phyloP scores from a whole-genome alignment of 2,888 invertebrate genomes.

The Trichacis sp. region DNA sequence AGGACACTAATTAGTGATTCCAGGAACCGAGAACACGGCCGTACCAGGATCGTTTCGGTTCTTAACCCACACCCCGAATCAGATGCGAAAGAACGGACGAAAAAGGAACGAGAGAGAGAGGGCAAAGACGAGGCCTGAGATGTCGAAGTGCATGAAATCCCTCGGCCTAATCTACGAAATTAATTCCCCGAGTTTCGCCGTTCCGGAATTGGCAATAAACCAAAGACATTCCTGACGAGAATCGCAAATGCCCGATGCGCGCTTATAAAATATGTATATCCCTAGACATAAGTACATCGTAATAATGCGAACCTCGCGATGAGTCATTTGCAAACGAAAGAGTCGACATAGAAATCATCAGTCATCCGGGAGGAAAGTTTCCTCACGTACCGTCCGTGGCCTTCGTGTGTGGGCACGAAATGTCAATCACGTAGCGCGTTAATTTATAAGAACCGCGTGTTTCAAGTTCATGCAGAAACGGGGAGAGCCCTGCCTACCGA shows the following conservation, averaged over 20 bases:
- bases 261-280: not conserved
- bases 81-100: constrained; percentile 5
- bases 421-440: constrained; percentile 21
- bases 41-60: constrained; percentile 48
- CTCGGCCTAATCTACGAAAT: too few relatives aligned
- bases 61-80: constrained; percentile 29
- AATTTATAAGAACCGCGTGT: constrained; percentile 17
- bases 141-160: constrained; percentile 26
- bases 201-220: too few relatives aligned
- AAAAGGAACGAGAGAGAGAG: constrained; percentile 9
- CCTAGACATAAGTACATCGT: too few relatives aligned
- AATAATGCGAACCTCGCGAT: not conserved
- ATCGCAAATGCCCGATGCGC: too few relatives aligned
- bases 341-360: too few relatives aligned
- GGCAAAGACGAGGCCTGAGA: too few relatives aligned
- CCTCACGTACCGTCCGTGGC: not conserved
- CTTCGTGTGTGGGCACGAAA: constrained; percentile 25
- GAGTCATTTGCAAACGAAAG: not conserved
- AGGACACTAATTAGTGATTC: constrained; percentile 69
- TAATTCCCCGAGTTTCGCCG: too few relatives aligned
- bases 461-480: constrained; percentile 18
- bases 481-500: constrained; percentile 6
- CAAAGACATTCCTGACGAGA: too few relatives aligned
- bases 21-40: constrained; percentile 66
- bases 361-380: not conserved